A percentile compares a stretch with the other conserved stretches of the same genome.
These are phyloP conservation scores for Pseudococcus viburni DNA, from an alignment of 2,888 invertebrate genomes.

Conservation along the genomic window DNA sequence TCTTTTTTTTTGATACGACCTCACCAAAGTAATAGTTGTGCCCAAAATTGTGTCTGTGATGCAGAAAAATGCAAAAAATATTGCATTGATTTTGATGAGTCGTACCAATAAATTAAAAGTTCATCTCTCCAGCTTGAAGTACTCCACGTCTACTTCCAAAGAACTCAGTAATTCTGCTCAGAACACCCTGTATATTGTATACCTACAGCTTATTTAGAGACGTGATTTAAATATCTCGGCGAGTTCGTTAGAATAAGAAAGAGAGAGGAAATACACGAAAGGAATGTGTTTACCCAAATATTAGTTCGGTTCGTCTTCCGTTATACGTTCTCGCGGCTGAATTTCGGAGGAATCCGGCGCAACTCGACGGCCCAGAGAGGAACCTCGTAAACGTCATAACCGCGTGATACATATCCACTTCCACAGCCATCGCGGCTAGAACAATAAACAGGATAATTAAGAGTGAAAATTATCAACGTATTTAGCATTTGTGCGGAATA, in stretches of 20 bases:
- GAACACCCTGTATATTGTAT: background rate
- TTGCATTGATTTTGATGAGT: too few relatives aligned
- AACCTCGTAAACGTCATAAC: background rate
- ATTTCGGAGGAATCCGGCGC: background rate
- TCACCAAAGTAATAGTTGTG: too few relatives aligned
- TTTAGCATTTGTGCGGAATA: constrained; percentile 47
- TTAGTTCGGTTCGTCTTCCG: constrained; percentile 20
- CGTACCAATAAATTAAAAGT: too few relatives aligned
- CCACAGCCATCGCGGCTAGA: background rate
- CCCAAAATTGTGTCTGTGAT: too few relatives aligned
- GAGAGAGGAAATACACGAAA: background rate
- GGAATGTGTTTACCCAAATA: background rate
- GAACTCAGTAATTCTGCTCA: background rate
- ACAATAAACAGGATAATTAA: constrained; percentile 55
- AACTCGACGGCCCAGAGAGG: background rate
- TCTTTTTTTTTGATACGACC: too few relatives aligned
- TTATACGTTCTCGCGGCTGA: background rate
- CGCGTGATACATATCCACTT: background rate
- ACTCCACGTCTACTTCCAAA: background rate
- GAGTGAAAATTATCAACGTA: constrained; percentile 54
- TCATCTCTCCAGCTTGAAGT: too few relatives aligned
- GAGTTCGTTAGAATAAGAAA: background rate
- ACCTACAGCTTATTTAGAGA: background rate
- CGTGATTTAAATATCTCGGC: background rate
- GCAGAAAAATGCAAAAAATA: too few relatives aligned